Percentiles rank a stretch among this genome's conserved stretches.
phyloP scores from a whole-genome alignment of 2,797 vertebrate genomes.

The Chaunax sp. region DNA sequence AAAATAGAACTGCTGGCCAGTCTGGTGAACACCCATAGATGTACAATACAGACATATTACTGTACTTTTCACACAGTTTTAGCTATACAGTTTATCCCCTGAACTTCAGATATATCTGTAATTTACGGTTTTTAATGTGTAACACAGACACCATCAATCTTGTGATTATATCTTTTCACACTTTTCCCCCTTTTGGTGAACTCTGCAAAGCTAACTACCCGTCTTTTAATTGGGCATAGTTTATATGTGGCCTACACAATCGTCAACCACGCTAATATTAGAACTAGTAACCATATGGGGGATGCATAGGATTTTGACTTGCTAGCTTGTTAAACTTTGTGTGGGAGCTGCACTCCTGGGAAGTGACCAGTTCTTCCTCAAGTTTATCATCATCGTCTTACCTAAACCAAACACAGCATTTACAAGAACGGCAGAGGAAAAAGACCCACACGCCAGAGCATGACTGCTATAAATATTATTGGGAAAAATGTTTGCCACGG shows the following conservation, averaged over 20 bases:
- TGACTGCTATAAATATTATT: constrained; percentile 65
- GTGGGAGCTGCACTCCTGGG: constrained; percentile 1
- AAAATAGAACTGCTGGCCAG: constrained; percentile 67
- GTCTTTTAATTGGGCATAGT: constrained; percentile 2
- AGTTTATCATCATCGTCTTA: constrained; percentile 38
- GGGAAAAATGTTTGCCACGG: constrained; percentile 60
- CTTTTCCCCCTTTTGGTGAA: constrained; percentile 18
- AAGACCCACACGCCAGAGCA: constrained; percentile 39
- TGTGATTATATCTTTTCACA: constrained; percentile 17
- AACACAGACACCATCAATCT: constrained; percentile 14
- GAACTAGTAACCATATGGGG: background rate
- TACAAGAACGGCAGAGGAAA: constrained; percentile 45
- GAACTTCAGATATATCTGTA: constrained; percentile 16
- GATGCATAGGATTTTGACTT: background rate
- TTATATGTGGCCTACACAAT: background rate
- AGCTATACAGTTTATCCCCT: constrained; percentile 36
- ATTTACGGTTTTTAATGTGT: constrained; percentile 4
- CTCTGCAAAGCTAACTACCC: constrained; percentile 6
- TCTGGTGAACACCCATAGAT: constrained; percentile 71
- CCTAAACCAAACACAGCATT: constrained; percentile 48
- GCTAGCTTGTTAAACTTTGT: background rate
- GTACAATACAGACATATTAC: constrained; percentile 65
- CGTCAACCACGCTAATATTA: background rate
- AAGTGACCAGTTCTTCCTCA: constrained; percentile 16
- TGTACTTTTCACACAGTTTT: constrained; percentile 48